These are phyloP conservation scores for Drosophila rhopaloa DNA, from an alignment of 1,140 invertebrate genomes.

Conservation along the genomic window DNA sequence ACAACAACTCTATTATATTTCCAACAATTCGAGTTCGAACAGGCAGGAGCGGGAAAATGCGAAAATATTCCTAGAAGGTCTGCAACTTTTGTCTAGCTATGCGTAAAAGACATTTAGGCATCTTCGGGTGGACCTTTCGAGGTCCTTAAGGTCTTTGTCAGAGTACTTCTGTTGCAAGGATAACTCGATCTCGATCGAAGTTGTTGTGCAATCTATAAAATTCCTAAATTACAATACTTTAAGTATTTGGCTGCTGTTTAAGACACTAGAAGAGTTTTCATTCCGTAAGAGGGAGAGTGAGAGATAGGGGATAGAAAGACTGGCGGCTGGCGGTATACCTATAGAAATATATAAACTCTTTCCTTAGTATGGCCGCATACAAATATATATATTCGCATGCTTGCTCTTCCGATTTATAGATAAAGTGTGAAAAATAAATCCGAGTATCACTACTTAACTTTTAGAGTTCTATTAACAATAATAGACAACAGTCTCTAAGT, in stretches of 20 bases:
- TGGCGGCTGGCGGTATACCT: slow-evolving; percentile 8
- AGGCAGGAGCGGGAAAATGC: slow-evolving; percentile 40
- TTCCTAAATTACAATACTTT: slow-evolving; percentile 71
- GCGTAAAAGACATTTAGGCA: slow-evolving; percentile 31
- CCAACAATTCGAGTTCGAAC: slow-evolving; percentile 55
- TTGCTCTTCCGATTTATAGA: slow-evolving; percentile 17
- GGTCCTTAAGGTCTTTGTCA: slow-evolving; percentile 66
- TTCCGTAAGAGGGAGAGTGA: slow-evolving; percentile 15
- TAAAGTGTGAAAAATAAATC: slow-evolving; percentile 78
- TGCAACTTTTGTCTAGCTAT: slow-evolving; percentile 25
- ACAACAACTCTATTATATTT: slow-evolving; percentile 45
- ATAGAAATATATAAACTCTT: slow-evolving; percentile 43
- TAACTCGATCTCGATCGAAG: slow-evolving; percentile 20
- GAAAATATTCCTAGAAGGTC: slow-evolving; percentile 27
- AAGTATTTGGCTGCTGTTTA: slow-evolving; percentile 77
- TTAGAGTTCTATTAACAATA: slow-evolving; percentile 82
- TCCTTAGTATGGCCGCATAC: slow-evolving; percentile 25
- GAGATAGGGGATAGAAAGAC: slow-evolving; percentile 25
- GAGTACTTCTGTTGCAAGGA: slow-evolving; percentile 64
- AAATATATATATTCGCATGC: slow-evolving; percentile 46
- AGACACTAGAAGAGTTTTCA: slow-evolving; percentile 73
- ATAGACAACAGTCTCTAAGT: slow-evolving; percentile 83
- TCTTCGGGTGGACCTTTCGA: slow-evolving; percentile 36
- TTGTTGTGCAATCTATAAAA: slow-evolving; percentile 72
- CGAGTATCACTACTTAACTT: slow-evolving; percentile 82